Evolutionary conservation across 2,113 vertebrate species (phyloP).

Genomic region (Scopus umbretta): DNA sequence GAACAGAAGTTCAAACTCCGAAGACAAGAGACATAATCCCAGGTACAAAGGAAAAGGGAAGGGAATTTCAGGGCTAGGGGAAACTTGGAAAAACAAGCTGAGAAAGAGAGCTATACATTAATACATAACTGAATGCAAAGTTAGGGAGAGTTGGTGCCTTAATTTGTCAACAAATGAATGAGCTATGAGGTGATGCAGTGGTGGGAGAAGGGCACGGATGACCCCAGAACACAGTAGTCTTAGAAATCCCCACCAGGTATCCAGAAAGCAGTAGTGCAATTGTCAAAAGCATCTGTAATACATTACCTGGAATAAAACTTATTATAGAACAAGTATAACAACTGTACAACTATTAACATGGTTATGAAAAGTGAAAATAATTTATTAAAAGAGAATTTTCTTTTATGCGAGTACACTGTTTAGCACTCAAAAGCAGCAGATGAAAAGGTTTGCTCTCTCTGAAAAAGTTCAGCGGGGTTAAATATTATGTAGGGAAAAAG

Average conservation of each 20-base stretch:
- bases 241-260: background rate
- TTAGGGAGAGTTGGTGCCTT: background rate
- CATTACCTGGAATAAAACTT: background rate
- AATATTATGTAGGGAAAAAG: background rate
- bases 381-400: background rate
- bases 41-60: background rate
- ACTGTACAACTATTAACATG: background rate
- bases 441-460: background rate
- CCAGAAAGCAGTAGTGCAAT: background rate
- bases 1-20: background rate
- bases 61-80: background rate
- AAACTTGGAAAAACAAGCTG: background rate
- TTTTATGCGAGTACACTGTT: background rate
- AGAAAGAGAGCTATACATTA: background rate
- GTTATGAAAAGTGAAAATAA: background rate
- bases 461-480: background rate
- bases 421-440: background rate
- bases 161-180: background rate
- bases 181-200: background rate
- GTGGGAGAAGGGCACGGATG: background rate
- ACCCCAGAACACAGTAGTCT: background rate
- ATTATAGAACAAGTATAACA: background rate
- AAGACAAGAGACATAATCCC: background rate
- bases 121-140: background rate
- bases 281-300: background rate